phyloP scores from a whole-genome alignment of 2,888 invertebrate genomes.

The Heliconius sara region DNA sequence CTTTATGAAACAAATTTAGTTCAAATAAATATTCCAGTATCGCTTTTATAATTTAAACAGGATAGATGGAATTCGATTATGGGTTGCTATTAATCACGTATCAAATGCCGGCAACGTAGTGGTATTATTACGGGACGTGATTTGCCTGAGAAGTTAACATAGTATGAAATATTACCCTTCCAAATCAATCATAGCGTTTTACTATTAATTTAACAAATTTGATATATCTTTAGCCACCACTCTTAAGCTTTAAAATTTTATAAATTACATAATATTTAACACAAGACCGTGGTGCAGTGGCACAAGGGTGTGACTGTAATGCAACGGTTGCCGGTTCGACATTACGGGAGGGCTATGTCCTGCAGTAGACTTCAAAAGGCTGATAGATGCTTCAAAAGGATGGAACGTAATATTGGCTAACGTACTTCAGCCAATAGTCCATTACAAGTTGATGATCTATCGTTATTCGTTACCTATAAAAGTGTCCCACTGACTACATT shows the following conservation, averaged over 20 bases:
- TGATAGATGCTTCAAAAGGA: background rate
- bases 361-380: background rate
- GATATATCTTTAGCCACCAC: background rate
- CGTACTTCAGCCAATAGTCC: background rate
- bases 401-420: background rate
- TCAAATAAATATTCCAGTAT: background rate
- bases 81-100: slow-evolving; percentile 13
- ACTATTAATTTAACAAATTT: background rate
- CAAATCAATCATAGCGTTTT: background rate
- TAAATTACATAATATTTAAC: no score
- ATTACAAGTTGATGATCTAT: background rate
- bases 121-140: background rate
- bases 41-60: slow-evolving; percentile 1
- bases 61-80: slow-evolving; percentile 3
- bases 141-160: slow-evolving; percentile 3
- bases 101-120: background rate
- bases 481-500: background rate
- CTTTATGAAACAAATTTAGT: background rate
- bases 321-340: no score
- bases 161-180: background rate
- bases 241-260: background rate
- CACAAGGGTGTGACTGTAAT: no score
- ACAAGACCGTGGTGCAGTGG: no score
- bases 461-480: background rate
- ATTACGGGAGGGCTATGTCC: no score